A percentile compares a stretch with the other conserved stretches of the same genome.
Evolutionary conservation across 2,113 vertebrate species (phyloP).

Genomic region (Sapajus apella): DNA sequence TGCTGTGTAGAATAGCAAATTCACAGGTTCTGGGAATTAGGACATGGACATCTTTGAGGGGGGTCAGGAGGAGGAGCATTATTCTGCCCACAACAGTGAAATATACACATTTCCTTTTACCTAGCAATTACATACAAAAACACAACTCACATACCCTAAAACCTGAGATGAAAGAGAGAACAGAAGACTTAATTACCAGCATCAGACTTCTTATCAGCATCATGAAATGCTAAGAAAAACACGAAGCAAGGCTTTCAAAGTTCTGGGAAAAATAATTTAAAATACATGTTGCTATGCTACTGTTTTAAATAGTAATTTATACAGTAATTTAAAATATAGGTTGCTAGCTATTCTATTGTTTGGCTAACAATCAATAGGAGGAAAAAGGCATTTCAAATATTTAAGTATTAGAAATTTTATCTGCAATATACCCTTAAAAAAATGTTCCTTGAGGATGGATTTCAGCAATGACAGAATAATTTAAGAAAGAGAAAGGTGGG

Average conservation of each 20-base stretch:
- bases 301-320: too few species aligned
- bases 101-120: neutral
- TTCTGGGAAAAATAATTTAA: slow-evolving; percentile 11
- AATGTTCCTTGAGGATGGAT: neutral
- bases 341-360: neutral
- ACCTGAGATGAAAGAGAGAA: neutral
- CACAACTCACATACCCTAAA: neutral
- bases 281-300: neutral
- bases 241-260: neutral
- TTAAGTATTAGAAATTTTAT: neutral
- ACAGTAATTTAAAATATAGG: neutral
- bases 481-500: neutral
- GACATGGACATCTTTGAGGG: neutral
- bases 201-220: neutral
- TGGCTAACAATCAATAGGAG: neutral
- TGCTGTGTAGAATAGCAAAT: neutral
- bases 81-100: neutral
- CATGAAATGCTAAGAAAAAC: slow-evolving; percentile 10
- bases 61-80: neutral
- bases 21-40: neutral
- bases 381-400: neutral
- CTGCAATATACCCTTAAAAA: neutral
- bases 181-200: neutral
- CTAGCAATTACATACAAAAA: neutral
- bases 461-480: neutral